Conservation (phyloP, 2,113 vertebrate species). For the Laticauda colubrina region DNA sequence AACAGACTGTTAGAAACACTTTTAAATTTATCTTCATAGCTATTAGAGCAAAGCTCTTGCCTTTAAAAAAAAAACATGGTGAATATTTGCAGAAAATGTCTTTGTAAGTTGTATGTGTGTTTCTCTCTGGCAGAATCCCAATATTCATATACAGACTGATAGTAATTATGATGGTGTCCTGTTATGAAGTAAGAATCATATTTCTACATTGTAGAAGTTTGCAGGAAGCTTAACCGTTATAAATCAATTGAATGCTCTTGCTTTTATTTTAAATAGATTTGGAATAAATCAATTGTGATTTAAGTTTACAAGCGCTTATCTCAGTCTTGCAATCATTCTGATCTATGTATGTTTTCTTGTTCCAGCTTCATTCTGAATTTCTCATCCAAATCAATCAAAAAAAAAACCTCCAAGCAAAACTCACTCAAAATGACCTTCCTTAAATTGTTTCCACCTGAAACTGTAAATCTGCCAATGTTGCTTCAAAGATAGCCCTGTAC, state of each 20-base stretch:
- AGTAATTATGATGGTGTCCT: neutral
- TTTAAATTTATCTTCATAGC: neutral
- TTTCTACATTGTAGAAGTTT: conserved; percentile 3
- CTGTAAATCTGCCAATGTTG: conserved; percentile 27
- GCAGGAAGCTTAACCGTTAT: neutral
- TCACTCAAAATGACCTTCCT: conserved; percentile 36
- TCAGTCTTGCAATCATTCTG: conserved; percentile 5
- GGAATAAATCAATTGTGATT: neutral
- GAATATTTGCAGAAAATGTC: neutral
- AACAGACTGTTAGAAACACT: neutral
- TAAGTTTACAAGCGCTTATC: conserved; percentile 17
- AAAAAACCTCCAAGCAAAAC: conserved; percentile 8
- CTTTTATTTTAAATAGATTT: neutral
- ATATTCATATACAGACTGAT: neutral
- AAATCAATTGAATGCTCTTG: neutral
- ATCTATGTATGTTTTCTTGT: neutral
- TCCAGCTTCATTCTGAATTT: neutral
- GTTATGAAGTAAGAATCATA: neutral
- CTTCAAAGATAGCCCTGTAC: conserved; percentile 17
- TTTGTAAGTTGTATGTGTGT: neutral
- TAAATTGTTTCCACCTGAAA: conserved; percentile 36
- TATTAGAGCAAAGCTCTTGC: neutral
- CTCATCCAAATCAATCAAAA: neutral
- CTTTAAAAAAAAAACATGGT: neutral
- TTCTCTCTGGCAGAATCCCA: neutral